These are phyloP conservation scores for Xanthorhoe designata DNA, from an alignment of 2,888 invertebrate genomes.

Conservation along the genomic window DNA sequence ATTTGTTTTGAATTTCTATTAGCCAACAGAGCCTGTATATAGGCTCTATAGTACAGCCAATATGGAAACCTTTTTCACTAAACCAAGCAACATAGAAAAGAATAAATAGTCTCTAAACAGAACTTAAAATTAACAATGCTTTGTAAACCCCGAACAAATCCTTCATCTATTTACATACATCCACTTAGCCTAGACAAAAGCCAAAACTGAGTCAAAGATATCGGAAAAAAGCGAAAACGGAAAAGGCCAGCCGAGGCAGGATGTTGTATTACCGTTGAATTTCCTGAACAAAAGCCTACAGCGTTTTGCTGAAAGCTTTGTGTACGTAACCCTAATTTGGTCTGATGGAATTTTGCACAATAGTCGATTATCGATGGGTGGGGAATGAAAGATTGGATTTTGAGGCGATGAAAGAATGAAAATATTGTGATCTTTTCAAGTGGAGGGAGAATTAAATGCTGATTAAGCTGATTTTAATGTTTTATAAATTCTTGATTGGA, in stretches of 20 bases:
- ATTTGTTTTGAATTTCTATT: too few relatives aligned
- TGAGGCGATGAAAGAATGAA: conserved; percentile 24
- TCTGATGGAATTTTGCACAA: conserved; percentile 55
- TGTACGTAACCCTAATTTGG: conserved; percentile 59
- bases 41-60: too few relatives aligned
- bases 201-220: conserved; percentile 36
- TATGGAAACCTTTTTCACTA: not conserved
- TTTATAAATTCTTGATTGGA: not conserved
- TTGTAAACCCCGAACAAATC: conserved; percentile 19
- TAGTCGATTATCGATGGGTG: conserved; percentile 35
- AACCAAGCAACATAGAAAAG: not conserved
- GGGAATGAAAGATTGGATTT: conserved; percentile 30
- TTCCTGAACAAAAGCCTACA: conserved; percentile 56
- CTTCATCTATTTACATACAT: conserved; percentile 29
- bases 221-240: conserved; percentile 37
- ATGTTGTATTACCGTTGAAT: conserved; percentile 66
- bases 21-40: too few relatives aligned
- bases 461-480: not conserved
- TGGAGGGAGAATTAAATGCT: not conserved
- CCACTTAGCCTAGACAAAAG: conserved; percentile 40
- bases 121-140: not conserved
- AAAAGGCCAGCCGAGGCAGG: conserved; percentile 51
- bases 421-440: conserved; percentile 1
- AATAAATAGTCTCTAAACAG: not conserved
- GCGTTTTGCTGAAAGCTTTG: conserved; percentile 48